Percentiles rank a stretch among this genome's conserved stretches.
phyloP scores from a whole-genome alignment of 2,888 invertebrate species.

The Drosophila sordidula region DNA sequence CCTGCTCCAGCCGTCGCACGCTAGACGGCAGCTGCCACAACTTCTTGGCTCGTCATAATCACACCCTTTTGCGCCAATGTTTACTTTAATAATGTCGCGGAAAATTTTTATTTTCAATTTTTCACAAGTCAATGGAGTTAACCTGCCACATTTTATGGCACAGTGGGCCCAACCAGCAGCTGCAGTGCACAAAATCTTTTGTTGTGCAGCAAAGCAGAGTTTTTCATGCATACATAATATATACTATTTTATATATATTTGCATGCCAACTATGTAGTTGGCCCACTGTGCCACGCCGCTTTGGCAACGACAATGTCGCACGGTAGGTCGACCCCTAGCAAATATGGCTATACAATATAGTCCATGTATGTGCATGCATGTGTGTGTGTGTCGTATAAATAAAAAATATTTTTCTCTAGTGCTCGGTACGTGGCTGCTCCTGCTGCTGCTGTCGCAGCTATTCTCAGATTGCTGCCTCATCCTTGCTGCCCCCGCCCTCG shows the following conservation, averaged over 20 bases:
- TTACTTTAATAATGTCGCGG: slow-evolving; percentile 81
- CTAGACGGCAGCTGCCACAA: slow-evolving; percentile 47
- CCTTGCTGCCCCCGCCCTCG: not conserved
- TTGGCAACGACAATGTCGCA: slow-evolving; percentile 18
- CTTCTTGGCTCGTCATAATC: slow-evolving; percentile 76
- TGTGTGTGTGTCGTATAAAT: slow-evolving; percentile 44
- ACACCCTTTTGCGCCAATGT: slow-evolving; percentile 79
- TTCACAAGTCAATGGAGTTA: slow-evolving; percentile 77
- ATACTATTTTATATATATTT: not conserved
- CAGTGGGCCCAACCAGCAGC: slow-evolving; percentile 36
- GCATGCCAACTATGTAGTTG: not conserved
- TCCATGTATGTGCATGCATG: slow-evolving; percentile 29
- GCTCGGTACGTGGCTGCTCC: slow-evolving; percentile 65
- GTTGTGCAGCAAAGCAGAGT: no score
- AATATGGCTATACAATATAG: slow-evolving; percentile 71
- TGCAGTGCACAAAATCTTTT: not conserved
- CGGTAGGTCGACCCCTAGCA: slow-evolving; percentile 38
- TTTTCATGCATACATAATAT: slow-evolving; percentile 1
- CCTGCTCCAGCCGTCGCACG: not conserved
- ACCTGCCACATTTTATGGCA: slow-evolving; percentile 62
- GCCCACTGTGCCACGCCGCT: slow-evolving; percentile 31
- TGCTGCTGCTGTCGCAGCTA: slow-evolving; percentile 36
- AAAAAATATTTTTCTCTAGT: slow-evolving; percentile 74
- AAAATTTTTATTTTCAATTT: slow-evolving; percentile 81
- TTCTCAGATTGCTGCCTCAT: slow-evolving; percentile 55